These are phyloP conservation scores for Sminthurides aquaticus DNA, from an alignment of 2,888 invertebrate genomes.

Conservation along the genomic window DNA sequence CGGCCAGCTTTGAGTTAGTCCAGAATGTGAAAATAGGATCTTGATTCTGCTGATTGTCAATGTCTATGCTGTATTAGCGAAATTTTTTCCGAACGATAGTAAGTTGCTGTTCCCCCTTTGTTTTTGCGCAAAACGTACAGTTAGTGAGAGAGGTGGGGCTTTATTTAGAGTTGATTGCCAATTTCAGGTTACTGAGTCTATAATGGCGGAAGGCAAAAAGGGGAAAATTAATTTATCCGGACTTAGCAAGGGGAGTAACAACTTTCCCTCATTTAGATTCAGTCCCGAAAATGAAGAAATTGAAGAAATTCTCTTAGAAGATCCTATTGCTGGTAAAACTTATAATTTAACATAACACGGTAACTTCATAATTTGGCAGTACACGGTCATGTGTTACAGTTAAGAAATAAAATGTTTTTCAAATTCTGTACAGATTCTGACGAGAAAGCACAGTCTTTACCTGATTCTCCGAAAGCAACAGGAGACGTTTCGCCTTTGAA, in stretches of 20 bases:
- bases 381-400: not conserved
- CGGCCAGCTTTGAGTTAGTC: too few species aligned
- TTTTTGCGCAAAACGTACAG: too few species aligned
- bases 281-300: constrained; percentile 41
- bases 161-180: too few species aligned
- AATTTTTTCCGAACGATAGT: too few species aligned
- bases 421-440: constrained; percentile 19
- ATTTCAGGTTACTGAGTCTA: too few species aligned
- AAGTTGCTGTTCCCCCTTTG: too few species aligned
- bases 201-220: not conserved
- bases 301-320: constrained; percentile 30
- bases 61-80: too few species aligned
- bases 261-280: constrained; percentile 33
- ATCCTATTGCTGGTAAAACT: constrained; percentile 17
- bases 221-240: not conserved
- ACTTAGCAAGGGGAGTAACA: not conserved
- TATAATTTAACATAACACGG: not conserved
- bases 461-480: constrained; percentile 28
- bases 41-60: too few species aligned
- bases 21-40: too few species aligned
- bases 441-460: constrained; percentile 26
- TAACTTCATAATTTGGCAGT: not conserved
- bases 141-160: too few species aligned
- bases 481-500: constrained; percentile 44
- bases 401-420: too few species aligned